phyloP scores from a whole-genome alignment of 2,113 vertebrate species.

The Bubo blakistoni region DNA sequence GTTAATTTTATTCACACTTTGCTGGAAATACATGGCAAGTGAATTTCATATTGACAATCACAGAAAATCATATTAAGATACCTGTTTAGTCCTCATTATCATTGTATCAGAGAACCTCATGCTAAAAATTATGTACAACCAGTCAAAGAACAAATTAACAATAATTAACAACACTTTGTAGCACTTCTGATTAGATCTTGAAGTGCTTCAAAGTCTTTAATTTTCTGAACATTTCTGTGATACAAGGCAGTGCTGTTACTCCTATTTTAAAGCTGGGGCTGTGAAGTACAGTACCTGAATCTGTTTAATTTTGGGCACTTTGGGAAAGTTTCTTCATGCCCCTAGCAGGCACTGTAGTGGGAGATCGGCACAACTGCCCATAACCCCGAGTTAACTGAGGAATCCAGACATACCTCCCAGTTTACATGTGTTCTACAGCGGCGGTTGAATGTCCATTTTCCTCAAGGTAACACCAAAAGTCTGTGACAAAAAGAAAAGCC shows the following conservation, averaged over 20 bases:
- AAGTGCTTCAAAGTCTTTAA: conserved; percentile 44
- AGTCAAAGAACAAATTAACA: conserved; percentile 49
- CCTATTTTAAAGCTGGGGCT: background rate
- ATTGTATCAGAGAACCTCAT: conserved; percentile 43
- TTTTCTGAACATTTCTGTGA: background rate
- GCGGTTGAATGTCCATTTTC: background rate
- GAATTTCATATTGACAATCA: conserved; percentile 37
- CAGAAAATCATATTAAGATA: conserved; percentile 29
- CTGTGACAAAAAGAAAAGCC: background rate
- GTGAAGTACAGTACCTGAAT: background rate
- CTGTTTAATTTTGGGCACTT: background rate
- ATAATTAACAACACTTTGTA: conserved; percentile 50
- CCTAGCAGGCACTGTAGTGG: background rate
- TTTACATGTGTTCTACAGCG: background rate
- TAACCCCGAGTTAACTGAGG: background rate
- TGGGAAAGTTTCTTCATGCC: background rate
- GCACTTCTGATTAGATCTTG: conserved; percentile 55
- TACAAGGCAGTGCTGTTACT: background rate
- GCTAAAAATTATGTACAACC: conserved; percentile 42
- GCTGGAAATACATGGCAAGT: conserved; percentile 21
- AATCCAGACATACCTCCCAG: background rate
- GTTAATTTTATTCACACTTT: conserved; percentile 40
- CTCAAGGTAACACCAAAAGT: background rate
- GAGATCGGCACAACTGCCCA: background rate
- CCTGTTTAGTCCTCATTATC: conserved; percentile 45